phyloP scores from a whole-genome alignment of 2,888 invertebrate species.

The Folsomia candida region DNA sequence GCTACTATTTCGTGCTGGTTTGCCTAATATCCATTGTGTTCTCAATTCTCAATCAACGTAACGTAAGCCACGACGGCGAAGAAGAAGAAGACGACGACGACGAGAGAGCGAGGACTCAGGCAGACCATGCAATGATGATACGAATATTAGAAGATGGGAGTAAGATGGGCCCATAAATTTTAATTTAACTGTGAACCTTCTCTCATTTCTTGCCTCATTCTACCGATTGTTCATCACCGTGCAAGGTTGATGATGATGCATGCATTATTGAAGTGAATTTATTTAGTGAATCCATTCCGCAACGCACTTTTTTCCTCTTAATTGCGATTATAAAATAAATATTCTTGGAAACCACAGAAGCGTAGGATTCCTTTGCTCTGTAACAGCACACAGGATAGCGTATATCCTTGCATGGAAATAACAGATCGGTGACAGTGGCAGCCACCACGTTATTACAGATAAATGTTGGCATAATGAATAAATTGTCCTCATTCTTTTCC shows the following conservation, averaged over 20 bases:
- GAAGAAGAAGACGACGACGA: no score
- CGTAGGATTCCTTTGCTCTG: neutral
- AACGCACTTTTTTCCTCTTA: conserved; percentile 1
- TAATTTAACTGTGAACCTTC: conserved; percentile 10
- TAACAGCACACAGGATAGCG: no score
- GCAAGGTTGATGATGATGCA: neutral
- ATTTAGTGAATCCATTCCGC: neutral
- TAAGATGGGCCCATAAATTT: conserved; percentile 1
- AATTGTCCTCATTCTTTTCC: no score
- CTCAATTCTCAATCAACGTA: conserved; percentile 3
- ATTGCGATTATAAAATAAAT: neutral
- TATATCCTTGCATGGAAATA: no score
- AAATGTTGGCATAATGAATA: no score
- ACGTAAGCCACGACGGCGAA: neutral
- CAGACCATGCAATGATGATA: neutral
- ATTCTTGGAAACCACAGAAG: conserved; percentile 2
- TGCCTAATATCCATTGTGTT: neutral
- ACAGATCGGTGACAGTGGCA: no score
- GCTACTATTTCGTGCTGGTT: neutral
- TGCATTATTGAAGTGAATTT: neutral
- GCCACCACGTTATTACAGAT: no score
- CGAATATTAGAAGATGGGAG: conserved; percentile 4
- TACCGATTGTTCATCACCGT: conserved; percentile 16
- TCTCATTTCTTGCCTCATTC: conserved; percentile 12
- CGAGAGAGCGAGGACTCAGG: no score